Base-by-base conservation (phyloP, 1,140 invertebrate genomes). In the Drosophila repletoides region DNA sequence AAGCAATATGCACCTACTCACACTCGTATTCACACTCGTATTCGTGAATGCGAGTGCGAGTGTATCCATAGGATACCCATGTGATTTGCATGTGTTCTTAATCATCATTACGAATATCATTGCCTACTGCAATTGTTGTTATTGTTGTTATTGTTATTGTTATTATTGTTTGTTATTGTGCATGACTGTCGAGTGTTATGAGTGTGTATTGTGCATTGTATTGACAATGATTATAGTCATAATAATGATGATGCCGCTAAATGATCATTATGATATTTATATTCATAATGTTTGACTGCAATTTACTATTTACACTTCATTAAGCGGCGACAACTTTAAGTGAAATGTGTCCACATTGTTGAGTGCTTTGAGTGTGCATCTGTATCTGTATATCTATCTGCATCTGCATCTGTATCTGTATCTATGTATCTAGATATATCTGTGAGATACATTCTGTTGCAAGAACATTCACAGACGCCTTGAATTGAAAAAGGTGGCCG, bases 261-360 rank as follows among this genome's bases (percentile, higher is more conserved):
- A 66, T 59, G 45, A 68, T 34, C 34, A 52, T 72, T 52, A 70
- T 83, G 72, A 63, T 76, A 69, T 83, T 83, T 77, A 83, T 83
- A 76, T 83, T 83, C 76, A 83, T 83, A 76, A 81, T 83, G 77
- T 83, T 77, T 83, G 74, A 84, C 70, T 84, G 79, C 79, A 84
- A 84, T 84, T 84, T 84, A 84, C 79, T 84, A 84, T 84, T 84
- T 84, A 84, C 79, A 84, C 79, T 84, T 84, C 79, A 84, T 84
- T 84, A 86, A 74, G 79, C 79, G 70, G 74, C 74, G 79, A 84
- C 79, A 84, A 84, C 58, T 84, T 84, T 84, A 84, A 84, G 71
- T 84, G 79, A 84, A 84, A 84, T 84, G 79, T 83, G 77, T 83
- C 79, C 77, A 83, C 77, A 83, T 76, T 55, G 43, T 56, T 77